These are phyloP conservation scores for Microcebus griseorufus DNA, from an alignment of 2,113 vertebrate species.

Conservation along the genomic window DNA sequence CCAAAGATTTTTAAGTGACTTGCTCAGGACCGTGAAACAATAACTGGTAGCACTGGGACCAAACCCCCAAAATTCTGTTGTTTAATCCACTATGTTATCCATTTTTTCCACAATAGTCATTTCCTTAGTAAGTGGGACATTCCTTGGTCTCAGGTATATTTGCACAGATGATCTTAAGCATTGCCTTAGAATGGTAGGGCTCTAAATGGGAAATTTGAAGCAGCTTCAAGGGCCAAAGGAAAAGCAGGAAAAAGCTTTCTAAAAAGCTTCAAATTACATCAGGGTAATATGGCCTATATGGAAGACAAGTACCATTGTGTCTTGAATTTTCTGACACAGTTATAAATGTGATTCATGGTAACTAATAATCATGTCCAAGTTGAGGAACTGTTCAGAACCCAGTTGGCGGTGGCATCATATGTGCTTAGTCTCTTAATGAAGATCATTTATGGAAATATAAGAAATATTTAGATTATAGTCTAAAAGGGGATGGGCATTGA, in stretches of 20 bases:
- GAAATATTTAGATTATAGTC: background rate
- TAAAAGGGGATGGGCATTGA: background rate
- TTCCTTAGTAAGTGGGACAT: background rate
- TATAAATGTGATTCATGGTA: background rate
- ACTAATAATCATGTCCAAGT: background rate
- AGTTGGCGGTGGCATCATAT: background rate
- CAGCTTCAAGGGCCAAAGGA: background rate
- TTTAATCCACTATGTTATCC: background rate
- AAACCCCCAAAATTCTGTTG: background rate
- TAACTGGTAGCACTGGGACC: background rate
- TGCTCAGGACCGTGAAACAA: background rate
- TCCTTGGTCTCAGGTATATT: background rate
- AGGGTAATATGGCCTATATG: background rate
- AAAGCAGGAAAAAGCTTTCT: background rate
- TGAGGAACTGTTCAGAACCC: background rate
- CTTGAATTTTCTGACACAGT: background rate
- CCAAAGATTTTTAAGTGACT: background rate
- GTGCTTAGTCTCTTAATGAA: background rate
- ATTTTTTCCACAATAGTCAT: background rate
- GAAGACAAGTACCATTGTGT: background rate
- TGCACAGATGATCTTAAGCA: too few species aligned
- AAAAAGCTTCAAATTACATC: background rate
- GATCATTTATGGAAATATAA: background rate
- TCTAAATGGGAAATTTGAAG: background rate
- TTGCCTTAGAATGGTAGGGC: background rate